phyloP scores from a whole-genome alignment of 2,888 invertebrate genomes.

The Malacosoma neustria region DNA sequence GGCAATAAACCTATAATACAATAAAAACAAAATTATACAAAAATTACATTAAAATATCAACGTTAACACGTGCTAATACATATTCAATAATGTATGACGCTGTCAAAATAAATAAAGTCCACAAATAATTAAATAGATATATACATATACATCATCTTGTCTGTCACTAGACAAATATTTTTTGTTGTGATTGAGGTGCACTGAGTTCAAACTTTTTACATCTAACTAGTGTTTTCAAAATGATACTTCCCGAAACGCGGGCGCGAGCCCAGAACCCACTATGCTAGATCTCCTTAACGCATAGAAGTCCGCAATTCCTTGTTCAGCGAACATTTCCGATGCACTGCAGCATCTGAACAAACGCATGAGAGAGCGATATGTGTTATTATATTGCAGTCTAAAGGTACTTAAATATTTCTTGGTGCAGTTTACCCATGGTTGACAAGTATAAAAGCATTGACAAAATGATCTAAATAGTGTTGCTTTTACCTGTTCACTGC shows the following conservation, averaged over 20 bases:
- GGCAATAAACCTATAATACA: no score
- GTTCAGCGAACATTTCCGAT: conserved; percentile 3
- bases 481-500: not conserved
- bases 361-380: not conserved
- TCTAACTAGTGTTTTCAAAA: no score
- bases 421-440: not conserved
- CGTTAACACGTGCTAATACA: no score
- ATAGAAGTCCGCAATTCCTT: not conserved
- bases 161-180: no score
- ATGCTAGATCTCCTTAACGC: not conserved
- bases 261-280: not conserved
- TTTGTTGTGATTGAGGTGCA: no score
- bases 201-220: no score
- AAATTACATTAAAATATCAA: no score
- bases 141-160: no score
- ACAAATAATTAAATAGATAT: no score
- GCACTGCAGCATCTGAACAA: conserved; percentile 1
- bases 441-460: not conserved
- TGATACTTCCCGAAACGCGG: not conserved
- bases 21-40: no score
- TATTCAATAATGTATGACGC: no score
- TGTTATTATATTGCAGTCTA: not conserved
- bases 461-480: not conserved
- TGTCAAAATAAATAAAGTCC: no score
- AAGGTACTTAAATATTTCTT: not conserved